phyloP scores from a whole-genome alignment of 2,888 invertebrate species.

The Encarsia formosa region DNA sequence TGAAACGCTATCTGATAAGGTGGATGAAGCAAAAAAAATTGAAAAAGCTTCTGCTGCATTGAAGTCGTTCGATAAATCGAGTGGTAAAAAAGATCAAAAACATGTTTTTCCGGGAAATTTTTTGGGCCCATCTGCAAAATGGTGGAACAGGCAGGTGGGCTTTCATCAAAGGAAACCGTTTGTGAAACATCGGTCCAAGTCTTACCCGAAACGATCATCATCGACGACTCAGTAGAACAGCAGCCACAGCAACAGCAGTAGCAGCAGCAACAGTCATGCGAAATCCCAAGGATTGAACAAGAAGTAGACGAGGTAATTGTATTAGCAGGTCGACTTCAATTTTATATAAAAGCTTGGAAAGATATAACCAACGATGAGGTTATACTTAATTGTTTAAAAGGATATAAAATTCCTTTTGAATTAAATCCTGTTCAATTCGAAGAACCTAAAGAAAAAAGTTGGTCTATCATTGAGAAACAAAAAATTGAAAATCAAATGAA shows the following conservation, averaged over 20 bases:
- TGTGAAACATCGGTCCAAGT: background rate
- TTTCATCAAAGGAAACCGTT: background rate
- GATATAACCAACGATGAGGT: background rate
- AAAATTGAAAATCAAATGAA: background rate
- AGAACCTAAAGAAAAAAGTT: background rate
- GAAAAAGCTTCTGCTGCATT: slow-evolving; percentile 4
- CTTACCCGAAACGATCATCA: background rate
- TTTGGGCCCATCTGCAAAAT: background rate
- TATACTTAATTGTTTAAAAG: background rate
- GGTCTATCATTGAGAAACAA: background rate
- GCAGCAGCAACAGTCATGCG: background rate
- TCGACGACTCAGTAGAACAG: background rate
- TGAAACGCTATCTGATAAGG: background rate
- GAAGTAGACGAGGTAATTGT: background rate
- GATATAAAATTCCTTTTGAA: background rate
- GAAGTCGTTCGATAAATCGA: background rate
- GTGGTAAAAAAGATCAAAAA: background rate
- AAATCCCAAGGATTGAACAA: background rate
- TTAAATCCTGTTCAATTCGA: background rate
- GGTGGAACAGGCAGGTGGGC: background rate
- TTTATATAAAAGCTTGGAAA: background rate
- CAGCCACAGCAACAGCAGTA: background rate
- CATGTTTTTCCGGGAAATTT: background rate
- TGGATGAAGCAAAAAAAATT: slow-evolving; percentile 16
- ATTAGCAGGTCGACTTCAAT: slow-evolving; percentile 1